Percentiles rank a stretch among this genome's conserved stretches.
phyloP scores from a whole-genome alignment of 2,888 invertebrate species.

The Hymenopus coronatus region DNA sequence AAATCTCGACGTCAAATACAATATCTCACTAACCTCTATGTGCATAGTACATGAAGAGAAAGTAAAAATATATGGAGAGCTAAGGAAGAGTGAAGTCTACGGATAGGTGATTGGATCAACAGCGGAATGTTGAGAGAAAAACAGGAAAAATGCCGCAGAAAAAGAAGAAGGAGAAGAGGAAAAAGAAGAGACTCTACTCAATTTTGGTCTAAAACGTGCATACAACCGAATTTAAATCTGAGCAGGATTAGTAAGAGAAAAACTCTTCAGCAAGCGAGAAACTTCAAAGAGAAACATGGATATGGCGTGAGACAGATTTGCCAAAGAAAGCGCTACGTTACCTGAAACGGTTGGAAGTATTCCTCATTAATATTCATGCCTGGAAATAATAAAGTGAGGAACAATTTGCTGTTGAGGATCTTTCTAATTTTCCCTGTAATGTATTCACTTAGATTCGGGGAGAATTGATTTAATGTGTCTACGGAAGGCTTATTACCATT shows the following conservation, averaged over 20 bases:
- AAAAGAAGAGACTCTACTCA: too few relatives aligned
- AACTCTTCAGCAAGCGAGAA: background rate
- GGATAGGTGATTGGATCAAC: too few relatives aligned
- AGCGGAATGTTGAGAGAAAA: too few relatives aligned
- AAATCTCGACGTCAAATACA: too few relatives aligned
- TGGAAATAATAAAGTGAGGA: conserved; percentile 1
- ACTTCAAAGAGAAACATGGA: background rate
- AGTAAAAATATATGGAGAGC: too few relatives aligned
- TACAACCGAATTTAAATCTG: background rate
- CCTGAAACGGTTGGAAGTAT: background rate
- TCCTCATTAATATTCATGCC: conserved; percentile 2
- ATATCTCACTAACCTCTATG: too few relatives aligned
- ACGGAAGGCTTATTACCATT: conserved; percentile 3
- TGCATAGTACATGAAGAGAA: too few relatives aligned
- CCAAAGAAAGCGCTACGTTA: background rate
- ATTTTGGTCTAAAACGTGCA: too few relatives aligned
- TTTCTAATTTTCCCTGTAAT: conserved; percentile 2
- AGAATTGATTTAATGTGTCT: conserved; percentile 11
- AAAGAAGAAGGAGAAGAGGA: too few relatives aligned
- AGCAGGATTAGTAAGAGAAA: background rate
- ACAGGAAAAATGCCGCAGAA: too few relatives aligned
- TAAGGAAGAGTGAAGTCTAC: too few relatives aligned
- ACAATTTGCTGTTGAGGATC: conserved; percentile 8
- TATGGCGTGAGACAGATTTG: background rate
- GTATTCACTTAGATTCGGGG: conserved; percentile 3